Evolutionary conservation across 2,888 invertebrate genomes (phyloP), one percentile per base, ranked within the genome.

Genomic region (Nomada lathburiana): DNA sequence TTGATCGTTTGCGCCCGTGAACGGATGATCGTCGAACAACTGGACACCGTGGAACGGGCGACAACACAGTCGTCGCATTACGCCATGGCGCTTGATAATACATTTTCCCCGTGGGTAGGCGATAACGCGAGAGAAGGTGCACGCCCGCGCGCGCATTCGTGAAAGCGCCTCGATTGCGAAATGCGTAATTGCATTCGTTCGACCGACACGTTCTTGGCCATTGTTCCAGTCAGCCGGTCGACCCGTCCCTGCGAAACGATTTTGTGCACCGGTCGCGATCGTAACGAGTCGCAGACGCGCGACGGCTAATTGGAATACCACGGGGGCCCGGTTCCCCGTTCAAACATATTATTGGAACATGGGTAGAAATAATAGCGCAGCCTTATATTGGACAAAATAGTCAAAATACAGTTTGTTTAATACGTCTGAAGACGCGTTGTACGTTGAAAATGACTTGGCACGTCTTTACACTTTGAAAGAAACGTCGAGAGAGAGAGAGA

Each of bases 91-190:
- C 60, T 75, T 83, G 83, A 84, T 86, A 85, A 84, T 76, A 86
- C 70, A 87, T 87, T 88, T 88, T 86, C 87, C 76, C 73, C 73
- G 65, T 70, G 76, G 59, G 70, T 77, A 82, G 84, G 77, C 84
- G 88, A 88, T 83, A 87, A 87, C 55, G 74, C 72, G 76, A 50
- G 60, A 57, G 76, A 75, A 76, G 75, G 69, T 59, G 77, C 18
- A 18, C 36, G 13, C 42, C 10, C 52, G 53, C 76, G 76, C 36
- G 60, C 63, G 74, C 67, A 73, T 67, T 88, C 82, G 88, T 80
- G 88, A 88, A 88, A 88, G 88, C 88, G 83, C 86, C 82, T 69
- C 74, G 63, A 77, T 88, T 85, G 85, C 88, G 78, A 87, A 88
- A 88, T 72, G 69, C 62, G 65, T 82, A 84, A 88, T 88, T 81